Conservation (phyloP, 2,888 invertebrate species). For the Amphiduros pacificus region DNA sequence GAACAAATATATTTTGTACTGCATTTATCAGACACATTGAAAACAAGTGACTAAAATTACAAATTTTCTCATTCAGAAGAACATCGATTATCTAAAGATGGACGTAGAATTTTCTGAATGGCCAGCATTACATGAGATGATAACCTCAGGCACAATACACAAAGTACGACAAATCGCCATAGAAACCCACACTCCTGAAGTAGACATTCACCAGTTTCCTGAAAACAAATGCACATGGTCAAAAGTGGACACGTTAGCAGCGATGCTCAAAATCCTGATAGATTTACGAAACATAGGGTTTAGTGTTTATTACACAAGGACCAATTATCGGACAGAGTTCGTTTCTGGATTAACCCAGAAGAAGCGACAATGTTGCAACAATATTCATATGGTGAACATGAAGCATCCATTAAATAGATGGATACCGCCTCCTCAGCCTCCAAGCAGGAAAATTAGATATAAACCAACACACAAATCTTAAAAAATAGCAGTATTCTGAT, state of each 20-base stretch:
- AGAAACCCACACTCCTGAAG: conserved; percentile 35
- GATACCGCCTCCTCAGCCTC: not conserved
- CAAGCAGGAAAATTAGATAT: not conserved
- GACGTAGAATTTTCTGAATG: conserved; percentile 59
- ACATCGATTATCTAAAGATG: conserved; percentile 57
- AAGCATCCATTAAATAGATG: conserved; percentile 24
- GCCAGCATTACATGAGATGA: conserved; percentile 39
- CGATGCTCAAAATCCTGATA: conserved; percentile 26
- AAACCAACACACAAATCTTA: not conserved
- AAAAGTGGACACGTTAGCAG: conserved; percentile 24
- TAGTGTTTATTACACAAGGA: conserved; percentile 27
- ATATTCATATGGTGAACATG: conserved; percentile 34
- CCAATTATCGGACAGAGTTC: conserved; percentile 32
- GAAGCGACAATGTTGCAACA: conserved; percentile 32
- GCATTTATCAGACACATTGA: too few relatives aligned
- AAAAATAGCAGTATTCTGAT: too few relatives aligned
- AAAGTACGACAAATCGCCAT: conserved; percentile 28
- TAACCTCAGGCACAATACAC: conserved; percentile 23
- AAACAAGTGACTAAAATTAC: too few relatives aligned
- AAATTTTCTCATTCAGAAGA: conserved; percentile 35
- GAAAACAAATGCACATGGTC: conserved; percentile 31
- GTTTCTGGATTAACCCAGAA: conserved; percentile 26
- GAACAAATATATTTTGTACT: too few relatives aligned
- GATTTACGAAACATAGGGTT: conserved; percentile 26
- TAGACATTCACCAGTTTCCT: conserved; percentile 30